Percentiles rank a stretch among this genome's conserved stretches.
Evolutionary conservation across 2,797 vertebrate genomes (phyloP).

Genomic region (Rhynchonycteris naso): DNA sequence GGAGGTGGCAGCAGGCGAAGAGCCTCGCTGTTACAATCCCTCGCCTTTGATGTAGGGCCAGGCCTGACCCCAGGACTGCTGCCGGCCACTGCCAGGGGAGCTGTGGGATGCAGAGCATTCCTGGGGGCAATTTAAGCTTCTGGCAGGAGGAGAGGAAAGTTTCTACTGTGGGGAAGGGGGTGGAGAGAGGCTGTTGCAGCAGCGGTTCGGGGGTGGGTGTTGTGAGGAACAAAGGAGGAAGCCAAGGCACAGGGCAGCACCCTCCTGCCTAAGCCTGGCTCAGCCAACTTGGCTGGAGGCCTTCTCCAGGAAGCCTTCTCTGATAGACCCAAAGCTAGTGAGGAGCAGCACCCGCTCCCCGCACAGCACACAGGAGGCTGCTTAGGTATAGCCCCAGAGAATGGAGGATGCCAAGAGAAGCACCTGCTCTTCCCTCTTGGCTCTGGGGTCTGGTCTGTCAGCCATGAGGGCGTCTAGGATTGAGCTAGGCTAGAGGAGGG

Average conservation of each 20-base stretch:
- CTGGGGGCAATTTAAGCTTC: slow-evolving; percentile 81
- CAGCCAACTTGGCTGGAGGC: not conserved
- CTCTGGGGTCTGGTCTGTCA: not conserved
- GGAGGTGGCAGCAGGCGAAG: slow-evolving; percentile 47
- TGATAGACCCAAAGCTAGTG: not conserved
- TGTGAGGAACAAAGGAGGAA: not conserved
- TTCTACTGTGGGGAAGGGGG: slow-evolving; percentile 59
- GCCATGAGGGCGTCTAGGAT: not conserved
- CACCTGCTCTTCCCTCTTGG: not conserved
- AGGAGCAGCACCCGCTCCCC: not conserved
- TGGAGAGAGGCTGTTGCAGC: not conserved
- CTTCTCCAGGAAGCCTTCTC: slow-evolving; percentile 52
- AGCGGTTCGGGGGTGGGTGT: not conserved
- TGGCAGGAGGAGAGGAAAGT: slow-evolving; percentile 81
- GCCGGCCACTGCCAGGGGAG: slow-evolving; percentile 76
- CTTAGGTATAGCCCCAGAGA: not conserved
- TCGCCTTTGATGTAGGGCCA: slow-evolving; percentile 88
- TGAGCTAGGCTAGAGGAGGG: not conserved
- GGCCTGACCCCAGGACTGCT: slow-evolving; percentile 84
- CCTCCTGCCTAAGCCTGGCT: not conserved
- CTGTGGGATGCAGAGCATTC: slow-evolving; percentile 84
- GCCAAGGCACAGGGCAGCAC: not conserved
- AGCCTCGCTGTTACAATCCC: slow-evolving; percentile 86
- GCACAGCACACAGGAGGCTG: not conserved
- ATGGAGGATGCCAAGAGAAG: not conserved